Percentiles rank a stretch among this genome's conserved stretches.
phyloP scores from a whole-genome alignment of 1,140 invertebrate genomes.

The Tyrophagus putrescentiae region DNA sequence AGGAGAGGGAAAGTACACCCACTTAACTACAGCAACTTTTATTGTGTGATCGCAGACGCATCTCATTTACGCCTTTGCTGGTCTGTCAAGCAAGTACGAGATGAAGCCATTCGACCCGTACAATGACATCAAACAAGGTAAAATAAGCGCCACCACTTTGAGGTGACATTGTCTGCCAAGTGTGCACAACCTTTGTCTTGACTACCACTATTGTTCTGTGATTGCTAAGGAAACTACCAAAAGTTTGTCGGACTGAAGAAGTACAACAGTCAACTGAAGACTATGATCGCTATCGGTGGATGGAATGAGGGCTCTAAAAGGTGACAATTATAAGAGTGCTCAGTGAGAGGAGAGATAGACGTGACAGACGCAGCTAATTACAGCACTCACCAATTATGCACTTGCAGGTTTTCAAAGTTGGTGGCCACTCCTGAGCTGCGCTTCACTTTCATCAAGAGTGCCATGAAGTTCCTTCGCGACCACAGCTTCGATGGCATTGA shows the following conservation, averaged over 20 bases:
- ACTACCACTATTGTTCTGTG: not conserved
- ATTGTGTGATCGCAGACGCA: constrained; percentile 56
- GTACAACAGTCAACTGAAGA: constrained; percentile 82
- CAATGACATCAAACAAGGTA: constrained; percentile 86
- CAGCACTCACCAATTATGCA: not conserved
- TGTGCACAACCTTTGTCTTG: not conserved
- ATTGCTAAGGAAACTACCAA: constrained; percentile 66
- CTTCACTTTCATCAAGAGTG: constrained; percentile 59
- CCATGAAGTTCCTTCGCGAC: constrained; percentile 69
- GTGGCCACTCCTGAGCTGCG: constrained; percentile 57
- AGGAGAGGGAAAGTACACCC: constrained; percentile 88
- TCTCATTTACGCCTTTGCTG: constrained; percentile 83
- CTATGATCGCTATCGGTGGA: constrained; percentile 79
- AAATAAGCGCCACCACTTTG: not conserved
- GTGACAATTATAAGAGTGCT: constrained; percentile 23
- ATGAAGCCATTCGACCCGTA: constrained; percentile 84
- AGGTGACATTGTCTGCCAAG: not conserved
- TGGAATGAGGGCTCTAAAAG: constrained; percentile 86
- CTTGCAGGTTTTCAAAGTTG: constrained; percentile 55
- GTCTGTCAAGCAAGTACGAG: constrained; percentile 74
- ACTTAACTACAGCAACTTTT: constrained; percentile 46
- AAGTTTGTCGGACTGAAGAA: constrained; percentile 83
- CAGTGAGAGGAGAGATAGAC: not conserved
- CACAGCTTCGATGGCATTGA: constrained; percentile 91
- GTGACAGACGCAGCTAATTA: not conserved